A percentile compares a stretch with the other conserved stretches of the same genome.
phyloP scores from a whole-genome alignment of 1,140 invertebrate genomes.

The Eciton burchellii region DNA sequence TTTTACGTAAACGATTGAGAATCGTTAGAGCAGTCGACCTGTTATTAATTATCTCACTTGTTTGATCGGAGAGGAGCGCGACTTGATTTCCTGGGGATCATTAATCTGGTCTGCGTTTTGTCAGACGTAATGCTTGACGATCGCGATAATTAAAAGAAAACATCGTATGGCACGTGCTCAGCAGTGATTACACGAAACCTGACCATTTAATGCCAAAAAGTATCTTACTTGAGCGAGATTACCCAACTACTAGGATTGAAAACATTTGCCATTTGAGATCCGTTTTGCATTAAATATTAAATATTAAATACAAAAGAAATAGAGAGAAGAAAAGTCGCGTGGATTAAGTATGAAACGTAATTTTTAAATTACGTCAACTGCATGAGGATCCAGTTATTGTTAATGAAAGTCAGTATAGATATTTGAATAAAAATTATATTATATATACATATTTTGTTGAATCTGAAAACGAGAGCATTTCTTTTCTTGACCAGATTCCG shows the following conservation, averaged over 20 bases:
- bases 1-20: neutral
- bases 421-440: neutral
- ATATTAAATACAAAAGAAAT: neutral
- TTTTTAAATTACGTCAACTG: no score
- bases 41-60: conserved; percentile 40
- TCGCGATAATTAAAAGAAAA: conserved; percentile 40
- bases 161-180: conserved; percentile 9
- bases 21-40: conserved; percentile 28
- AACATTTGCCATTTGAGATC: neutral
- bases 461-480: no score
- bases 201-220: neutral
- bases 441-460: neutral
- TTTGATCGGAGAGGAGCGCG: conserved; percentile 24
- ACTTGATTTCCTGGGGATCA: conserved; percentile 10
- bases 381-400: no score
- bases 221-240: neutral
- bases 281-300: neutral
- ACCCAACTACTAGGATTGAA: neutral
- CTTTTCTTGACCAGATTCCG: neutral
- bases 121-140: conserved; percentile 9
- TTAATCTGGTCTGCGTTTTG: conserved; percentile 32
- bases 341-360: no score
- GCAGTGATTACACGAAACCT: conserved; percentile 18
- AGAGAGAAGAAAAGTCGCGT: neutral
- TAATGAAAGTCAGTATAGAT: conserved; percentile 1